Evolutionary conservation across 2,888 invertebrate species (phyloP).

Genomic region (Oscheius myriophilus): DNA sequence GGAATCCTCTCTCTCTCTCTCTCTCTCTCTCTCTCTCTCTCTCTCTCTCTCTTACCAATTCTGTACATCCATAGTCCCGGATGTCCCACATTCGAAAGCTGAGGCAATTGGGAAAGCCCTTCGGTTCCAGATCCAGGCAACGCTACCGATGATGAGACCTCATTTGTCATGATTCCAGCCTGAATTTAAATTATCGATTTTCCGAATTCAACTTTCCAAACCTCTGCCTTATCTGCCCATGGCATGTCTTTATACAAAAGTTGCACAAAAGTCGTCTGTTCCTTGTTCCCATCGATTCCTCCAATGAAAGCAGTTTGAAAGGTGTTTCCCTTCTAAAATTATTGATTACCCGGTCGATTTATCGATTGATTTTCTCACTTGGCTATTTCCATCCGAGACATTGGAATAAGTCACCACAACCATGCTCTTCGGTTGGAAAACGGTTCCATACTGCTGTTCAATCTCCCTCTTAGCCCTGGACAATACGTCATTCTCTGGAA

Average conservation of each 20-base stretch:
- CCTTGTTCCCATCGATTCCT: conserved; percentile 51
- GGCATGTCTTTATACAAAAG: conserved; percentile 64
- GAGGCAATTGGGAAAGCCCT: conserved; percentile 62
- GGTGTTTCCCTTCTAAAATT: conserved; percentile 60
- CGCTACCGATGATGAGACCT: conserved; percentile 57
- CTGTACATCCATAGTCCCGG: conserved; percentile 68
- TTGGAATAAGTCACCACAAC: conserved; percentile 62
- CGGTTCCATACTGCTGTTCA: conserved; percentile 47
- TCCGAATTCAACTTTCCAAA: conserved; percentile 11
- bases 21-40: background rate
- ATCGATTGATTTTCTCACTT: no score
- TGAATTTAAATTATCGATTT: conserved; percentile 13
- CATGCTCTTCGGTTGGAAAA: conserved; percentile 61
- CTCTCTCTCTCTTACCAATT: conserved; percentile 42
- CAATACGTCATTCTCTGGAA: conserved; percentile 51
- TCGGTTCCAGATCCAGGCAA: conserved; percentile 69
- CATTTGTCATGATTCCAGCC: conserved; percentile 66
- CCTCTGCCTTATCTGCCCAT: conserved; percentile 68
- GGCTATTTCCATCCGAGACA: conserved; percentile 48
- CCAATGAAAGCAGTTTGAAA: conserved; percentile 67
- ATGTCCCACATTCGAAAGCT: conserved; percentile 63
- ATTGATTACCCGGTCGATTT: background rate
- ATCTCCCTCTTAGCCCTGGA: conserved; percentile 52
- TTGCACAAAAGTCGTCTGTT: conserved; percentile 62
- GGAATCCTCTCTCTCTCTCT: no score